phyloP scores from a whole-genome alignment of 2,888 invertebrate species.

The Trichogramma evanescens region DNA sequence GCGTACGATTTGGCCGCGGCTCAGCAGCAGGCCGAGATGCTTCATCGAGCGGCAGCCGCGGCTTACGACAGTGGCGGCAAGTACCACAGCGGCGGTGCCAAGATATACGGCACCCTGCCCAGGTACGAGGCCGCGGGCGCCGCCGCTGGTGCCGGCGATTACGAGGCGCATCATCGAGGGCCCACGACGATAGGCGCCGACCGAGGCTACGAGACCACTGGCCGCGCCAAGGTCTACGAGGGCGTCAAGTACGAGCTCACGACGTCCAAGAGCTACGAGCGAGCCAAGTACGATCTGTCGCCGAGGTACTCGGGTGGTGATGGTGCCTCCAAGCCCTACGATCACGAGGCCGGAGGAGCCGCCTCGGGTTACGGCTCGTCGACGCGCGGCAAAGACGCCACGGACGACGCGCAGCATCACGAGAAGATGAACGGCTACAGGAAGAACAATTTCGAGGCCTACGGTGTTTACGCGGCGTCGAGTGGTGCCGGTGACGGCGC shows the following conservation, averaged over 20 bases:
- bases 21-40: slow-evolving; percentile 27
- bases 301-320: slow-evolving; percentile 27
- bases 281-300: slow-evolving; percentile 36
- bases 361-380: background rate
- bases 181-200: background rate
- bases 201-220: slow-evolving; percentile 27
- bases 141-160: slow-evolving; percentile 31
- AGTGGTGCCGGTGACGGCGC: slow-evolving; percentile 38
- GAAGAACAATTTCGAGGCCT: slow-evolving; percentile 46
- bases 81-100: slow-evolving; percentile 35
- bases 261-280: slow-evolving; percentile 43
- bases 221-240: slow-evolving; percentile 19
- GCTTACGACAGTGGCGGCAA: slow-evolving; percentile 31
- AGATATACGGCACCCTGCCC: slow-evolving; percentile 43
- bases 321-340: slow-evolving; percentile 28
- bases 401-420: slow-evolving; percentile 15
- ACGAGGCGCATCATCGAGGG: slow-evolving; percentile 25
- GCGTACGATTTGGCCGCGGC: slow-evolving; percentile 39
- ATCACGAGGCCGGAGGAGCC: slow-evolving; percentile 25
- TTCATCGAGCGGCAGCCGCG: no score
- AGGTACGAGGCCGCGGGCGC: slow-evolving; percentile 33
- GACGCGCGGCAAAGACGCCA: background rate
- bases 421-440: slow-evolving; percentile 44
- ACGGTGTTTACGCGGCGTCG: slow-evolving; percentile 39
- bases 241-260: slow-evolving; percentile 40